These are phyloP conservation scores for Python bivittatus DNA, from an alignment of 2,113 vertebrate species.

Conservation along the genomic window DNA sequence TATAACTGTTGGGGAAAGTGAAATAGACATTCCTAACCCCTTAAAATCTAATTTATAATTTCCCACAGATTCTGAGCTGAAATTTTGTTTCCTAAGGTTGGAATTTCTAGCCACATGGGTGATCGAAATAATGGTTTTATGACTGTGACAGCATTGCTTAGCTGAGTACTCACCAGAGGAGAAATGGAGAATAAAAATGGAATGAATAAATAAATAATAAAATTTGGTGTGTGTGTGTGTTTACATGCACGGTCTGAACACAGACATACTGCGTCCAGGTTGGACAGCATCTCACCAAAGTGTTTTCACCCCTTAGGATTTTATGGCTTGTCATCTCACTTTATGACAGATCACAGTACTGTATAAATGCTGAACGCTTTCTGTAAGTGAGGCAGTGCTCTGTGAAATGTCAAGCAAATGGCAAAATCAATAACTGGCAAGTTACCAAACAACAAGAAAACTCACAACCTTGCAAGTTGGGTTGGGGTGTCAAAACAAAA, in stretches of 20 bases:
- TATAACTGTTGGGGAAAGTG: background rate
- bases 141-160: background rate
- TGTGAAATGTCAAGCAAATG: slow-evolving; percentile 69
- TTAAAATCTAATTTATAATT: background rate
- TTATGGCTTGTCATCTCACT: slow-evolving; percentile 70
- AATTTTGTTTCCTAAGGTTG: background rate
- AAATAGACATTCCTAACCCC: background rate
- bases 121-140: background rate
- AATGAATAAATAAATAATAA: background rate
- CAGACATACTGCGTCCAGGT: slow-evolving; percentile 57
- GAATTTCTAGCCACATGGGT: background rate
- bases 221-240: background rate
- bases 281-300: slow-evolving; percentile 59
- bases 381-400: slow-evolving; percentile 63
- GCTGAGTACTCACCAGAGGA: background rate
- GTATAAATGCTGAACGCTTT: slow-evolving; percentile 59
- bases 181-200: background rate
- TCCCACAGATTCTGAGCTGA: background rate
- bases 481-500: slow-evolving; percentile 40
- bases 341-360: slow-evolving; percentile 66
- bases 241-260: slow-evolving; percentile 39
- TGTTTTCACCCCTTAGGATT: slow-evolving; percentile 66
- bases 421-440: slow-evolving; percentile 71
- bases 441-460: slow-evolving; percentile 63
- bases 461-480: slow-evolving; percentile 41